Evolutionary conservation across 2,888 invertebrate species (phyloP), one percentile per base, ranked within the genome.

Genomic region (Lasiommata megera): DNA sequence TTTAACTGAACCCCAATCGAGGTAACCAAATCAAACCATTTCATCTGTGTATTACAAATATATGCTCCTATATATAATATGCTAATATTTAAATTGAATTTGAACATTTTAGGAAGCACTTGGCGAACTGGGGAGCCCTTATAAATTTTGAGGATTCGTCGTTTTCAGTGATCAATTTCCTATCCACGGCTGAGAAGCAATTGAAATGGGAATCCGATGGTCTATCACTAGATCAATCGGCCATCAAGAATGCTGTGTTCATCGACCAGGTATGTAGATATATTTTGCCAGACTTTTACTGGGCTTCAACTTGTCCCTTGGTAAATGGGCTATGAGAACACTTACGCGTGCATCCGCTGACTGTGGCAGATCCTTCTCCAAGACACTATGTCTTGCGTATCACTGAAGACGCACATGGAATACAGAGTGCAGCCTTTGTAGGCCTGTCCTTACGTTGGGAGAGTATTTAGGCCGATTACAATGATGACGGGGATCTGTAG

Each of bases 151-250:
- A 80, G 3, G 82, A 83, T 47, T 34, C 73, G 0, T 68, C 78
- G 0, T 90, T 91, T 65, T 86, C 87, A 5, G 76, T 88, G 0
- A 79, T 85, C 23, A 85, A 88, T 66, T 88, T 89, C 65, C 67
- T 90, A 36, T 77, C 82, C 0, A 71, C 78, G 0, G 73, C 84
- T 12, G 90, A 91, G 63, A 96, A 96, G 69, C 94, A 95, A 71
- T 81, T 98, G 48, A 93, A 94, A 65, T 98, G 98, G 97, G 95
- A 96, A 74, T 93, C 94, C 0, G 95, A 97, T 73, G 97, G 97
- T 0, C 85, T 98, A 6, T 95, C 97, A 0, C 93, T 94, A 0
- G 96, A 97, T 79, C 92, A 92, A 56, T 88, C 96, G 8, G 95
- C 96, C 3, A 84, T 95, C 50, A 96, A 97, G 82, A 97, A 97